A percentile compares a stretch with the other conserved stretches of the same genome.
Conservation (phyloP, 2,113 vertebrate genomes). For the Dipodomys ordii region DNA sequence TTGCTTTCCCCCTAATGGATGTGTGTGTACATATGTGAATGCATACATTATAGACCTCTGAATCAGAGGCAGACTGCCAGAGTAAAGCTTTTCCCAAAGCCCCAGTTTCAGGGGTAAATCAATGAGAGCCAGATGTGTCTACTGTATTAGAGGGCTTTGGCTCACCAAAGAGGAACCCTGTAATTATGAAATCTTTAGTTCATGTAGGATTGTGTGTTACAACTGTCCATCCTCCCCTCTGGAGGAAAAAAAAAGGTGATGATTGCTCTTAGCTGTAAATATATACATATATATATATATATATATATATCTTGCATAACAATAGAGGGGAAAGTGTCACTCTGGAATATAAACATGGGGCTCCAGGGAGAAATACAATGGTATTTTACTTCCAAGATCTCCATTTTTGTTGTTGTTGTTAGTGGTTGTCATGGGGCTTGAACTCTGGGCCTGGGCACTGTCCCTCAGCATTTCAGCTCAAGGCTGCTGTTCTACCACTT, state of each 20-base stretch:
- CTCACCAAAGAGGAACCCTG: background rate
- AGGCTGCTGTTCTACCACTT: too few species aligned
- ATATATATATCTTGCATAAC: background rate
- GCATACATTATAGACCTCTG: background rate
- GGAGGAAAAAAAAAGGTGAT: background rate
- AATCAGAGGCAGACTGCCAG: background rate
- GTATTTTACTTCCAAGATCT: background rate
- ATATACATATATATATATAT: background rate
- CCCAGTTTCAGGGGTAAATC: background rate
- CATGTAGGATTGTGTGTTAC: too few species aligned
- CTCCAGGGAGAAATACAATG: background rate
- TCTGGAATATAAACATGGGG: background rate
- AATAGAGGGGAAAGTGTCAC: background rate
- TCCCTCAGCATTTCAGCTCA: too few species aligned
- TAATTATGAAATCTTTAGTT: background rate
- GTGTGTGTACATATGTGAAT: background rate
- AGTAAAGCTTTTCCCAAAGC: background rate
- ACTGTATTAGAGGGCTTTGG: background rate
- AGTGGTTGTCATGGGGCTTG: too few species aligned
- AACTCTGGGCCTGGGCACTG: too few species aligned
- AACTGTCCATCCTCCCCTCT: background rate
- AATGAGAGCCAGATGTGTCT: background rate
- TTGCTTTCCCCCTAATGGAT: background rate
- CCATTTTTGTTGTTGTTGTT: background rate
- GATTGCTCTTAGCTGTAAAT: background rate